A percentile compares a stretch with the other conserved stretches of the same genome.
Evolutionary conservation across 2,113 vertebrate genomes (phyloP).

Genomic region (Pomatorhinus ruficollis): DNA sequence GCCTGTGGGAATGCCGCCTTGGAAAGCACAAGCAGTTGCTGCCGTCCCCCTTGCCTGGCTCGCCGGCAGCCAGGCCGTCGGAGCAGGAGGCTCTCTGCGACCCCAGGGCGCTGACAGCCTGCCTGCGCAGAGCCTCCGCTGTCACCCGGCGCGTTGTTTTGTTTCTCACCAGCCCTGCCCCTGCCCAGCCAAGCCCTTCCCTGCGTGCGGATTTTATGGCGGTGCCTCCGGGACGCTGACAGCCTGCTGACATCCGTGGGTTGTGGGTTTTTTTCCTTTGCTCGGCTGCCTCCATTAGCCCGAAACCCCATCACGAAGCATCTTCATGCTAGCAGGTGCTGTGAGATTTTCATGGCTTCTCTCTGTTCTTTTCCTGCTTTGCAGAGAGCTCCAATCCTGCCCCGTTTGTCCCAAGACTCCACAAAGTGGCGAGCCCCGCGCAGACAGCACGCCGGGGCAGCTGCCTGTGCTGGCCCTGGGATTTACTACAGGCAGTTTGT

Average conservation of each 20-base stretch:
- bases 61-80: neutral
- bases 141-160: neutral
- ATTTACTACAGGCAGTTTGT: conserved; percentile 34
- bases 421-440: neutral
- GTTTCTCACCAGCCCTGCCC: neutral
- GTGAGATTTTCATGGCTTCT: neutral
- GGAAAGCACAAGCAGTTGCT: neutral
- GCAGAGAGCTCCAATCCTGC: neutral
- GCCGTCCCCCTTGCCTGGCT: neutral
- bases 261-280: neutral
- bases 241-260: conserved; percentile 3
- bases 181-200: neutral
- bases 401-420: neutral
- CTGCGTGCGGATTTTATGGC: neutral
- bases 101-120: neutral
- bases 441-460: neutral
- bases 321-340: neutral
- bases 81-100: neutral
- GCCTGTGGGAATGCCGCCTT: neutral
- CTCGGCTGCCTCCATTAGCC: neutral
- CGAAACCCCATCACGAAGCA: neutral
- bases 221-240: neutral
- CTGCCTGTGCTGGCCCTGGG: neutral
- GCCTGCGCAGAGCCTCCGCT: neutral
- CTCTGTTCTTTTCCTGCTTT: neutral